Percentiles rank a stretch among this genome's conserved stretches.
phyloP scores from a whole-genome alignment of 2,113 vertebrate species.

The Mionectes macconnelli region DNA sequence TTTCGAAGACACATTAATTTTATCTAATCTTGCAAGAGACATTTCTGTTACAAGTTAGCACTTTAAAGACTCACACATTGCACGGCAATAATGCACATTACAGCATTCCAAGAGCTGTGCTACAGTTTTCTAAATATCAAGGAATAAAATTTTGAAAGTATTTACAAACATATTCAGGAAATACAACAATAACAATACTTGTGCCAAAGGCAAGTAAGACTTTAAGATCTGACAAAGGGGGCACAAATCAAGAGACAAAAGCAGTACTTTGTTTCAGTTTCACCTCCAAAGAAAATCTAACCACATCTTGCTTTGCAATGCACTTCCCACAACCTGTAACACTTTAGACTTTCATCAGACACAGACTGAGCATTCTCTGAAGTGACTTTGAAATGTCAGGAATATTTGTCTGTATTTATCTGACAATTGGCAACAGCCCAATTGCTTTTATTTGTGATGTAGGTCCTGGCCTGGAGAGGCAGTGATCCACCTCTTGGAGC shows the following conservation, averaged over 20 bases:
- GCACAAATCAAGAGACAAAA: not conserved
- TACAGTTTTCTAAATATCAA: not conserved
- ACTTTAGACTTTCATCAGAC: not conserved
- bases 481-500: not conserved
- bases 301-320: not conserved
- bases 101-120: not conserved
- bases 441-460: not conserved
- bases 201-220: not conserved
- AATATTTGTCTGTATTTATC: not conserved
- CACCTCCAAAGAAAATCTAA: not conserved
- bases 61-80: not conserved
- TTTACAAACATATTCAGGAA: not conserved
- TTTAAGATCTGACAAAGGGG: not conserved
- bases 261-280: not conserved
- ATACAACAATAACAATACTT: not conserved
- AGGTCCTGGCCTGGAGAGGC: not conserved
- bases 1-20: slow-evolving; percentile 5
- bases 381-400: not conserved
- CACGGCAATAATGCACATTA: not conserved
- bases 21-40: not conserved
- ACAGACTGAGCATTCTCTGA: not conserved
- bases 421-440: not conserved
- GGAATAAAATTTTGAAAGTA: not conserved
- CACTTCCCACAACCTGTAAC: not conserved
- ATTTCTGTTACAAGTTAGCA: not conserved